Conservation (phyloP, 2,797 vertebrate genomes). For the Stomatorhinus walkeri region DNA sequence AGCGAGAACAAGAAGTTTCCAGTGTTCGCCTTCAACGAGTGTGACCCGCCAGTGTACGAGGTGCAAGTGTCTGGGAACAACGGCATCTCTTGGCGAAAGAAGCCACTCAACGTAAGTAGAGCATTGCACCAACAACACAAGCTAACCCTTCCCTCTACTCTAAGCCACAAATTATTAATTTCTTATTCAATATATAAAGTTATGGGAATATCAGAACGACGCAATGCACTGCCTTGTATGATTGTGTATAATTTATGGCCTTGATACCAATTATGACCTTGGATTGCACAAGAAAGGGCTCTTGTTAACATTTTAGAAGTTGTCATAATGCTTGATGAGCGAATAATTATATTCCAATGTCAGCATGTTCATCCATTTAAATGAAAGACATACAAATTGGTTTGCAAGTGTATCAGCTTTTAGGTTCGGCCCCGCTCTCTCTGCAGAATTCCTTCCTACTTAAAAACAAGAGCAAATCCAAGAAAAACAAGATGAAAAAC, state of each 20-base stretch:
- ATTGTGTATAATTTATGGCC: not conserved
- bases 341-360: not conserved
- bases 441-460: slow-evolving; percentile 48
- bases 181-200: not conserved
- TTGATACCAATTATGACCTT: not conserved
- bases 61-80: slow-evolving; percentile 68
- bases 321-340: not conserved
- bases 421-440: not conserved
- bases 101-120: slow-evolving; percentile 50
- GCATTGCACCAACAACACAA: not conserved
- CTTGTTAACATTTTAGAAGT: not conserved
- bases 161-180: not conserved
- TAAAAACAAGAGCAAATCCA: slow-evolving; percentile 61
- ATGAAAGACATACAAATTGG: not conserved
- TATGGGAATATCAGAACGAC: not conserved
- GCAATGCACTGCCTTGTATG: not conserved
- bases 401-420: not conserved
- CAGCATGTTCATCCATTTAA: not conserved
- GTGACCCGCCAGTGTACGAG: slow-evolving; percentile 44
- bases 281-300: not conserved
- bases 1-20: slow-evolving; percentile 59
- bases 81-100: slow-evolving; percentile 69
- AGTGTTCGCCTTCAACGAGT: slow-evolving; percentile 23
- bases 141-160: not conserved
- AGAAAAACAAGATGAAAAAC: slow-evolving; percentile 57